Conservation (phyloP, 2,113 vertebrate genomes). For the Ascaphus truei region DNA sequence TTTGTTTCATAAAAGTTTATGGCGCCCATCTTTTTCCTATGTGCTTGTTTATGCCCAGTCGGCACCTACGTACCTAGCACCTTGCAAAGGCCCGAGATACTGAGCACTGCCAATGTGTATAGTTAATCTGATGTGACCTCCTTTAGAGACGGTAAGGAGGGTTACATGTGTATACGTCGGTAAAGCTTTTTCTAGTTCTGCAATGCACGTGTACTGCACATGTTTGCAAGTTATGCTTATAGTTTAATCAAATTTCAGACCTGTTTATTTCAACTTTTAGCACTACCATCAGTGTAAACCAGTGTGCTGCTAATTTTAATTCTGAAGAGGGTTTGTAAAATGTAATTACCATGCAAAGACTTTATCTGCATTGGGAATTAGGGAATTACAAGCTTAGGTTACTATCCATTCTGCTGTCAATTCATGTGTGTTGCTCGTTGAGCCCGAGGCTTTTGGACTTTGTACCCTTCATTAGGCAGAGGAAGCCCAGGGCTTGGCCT, state of each 20-base stretch:
- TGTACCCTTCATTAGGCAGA: conserved; percentile 19
- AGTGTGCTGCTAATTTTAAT: not conserved
- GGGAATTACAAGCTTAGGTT: not conserved
- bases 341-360: not conserved
- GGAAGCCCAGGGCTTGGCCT: conserved; percentile 20
- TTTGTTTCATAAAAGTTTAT: too few species aligned
- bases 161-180: too few species aligned
- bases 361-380: not conserved
- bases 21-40: too few species aligned
- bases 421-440: not conserved
- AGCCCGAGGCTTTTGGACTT: not conserved
- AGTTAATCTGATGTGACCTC: too few species aligned
- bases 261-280: not conserved
- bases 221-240: not conserved
- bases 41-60: too few species aligned
- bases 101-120: too few species aligned
- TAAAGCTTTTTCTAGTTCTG: too few species aligned
- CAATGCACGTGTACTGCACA: not conserved
- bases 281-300: not conserved
- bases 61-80: too few species aligned
- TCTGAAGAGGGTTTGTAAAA: not conserved
- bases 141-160: too few species aligned
- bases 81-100: too few species aligned
- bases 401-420: not conserved
- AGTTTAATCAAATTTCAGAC: not conserved